Evolutionary conservation across 2,797 vertebrate genomes (phyloP), one percentile per base, ranked within the genome.

Genomic region (Leptodactylus fallax): DNA sequence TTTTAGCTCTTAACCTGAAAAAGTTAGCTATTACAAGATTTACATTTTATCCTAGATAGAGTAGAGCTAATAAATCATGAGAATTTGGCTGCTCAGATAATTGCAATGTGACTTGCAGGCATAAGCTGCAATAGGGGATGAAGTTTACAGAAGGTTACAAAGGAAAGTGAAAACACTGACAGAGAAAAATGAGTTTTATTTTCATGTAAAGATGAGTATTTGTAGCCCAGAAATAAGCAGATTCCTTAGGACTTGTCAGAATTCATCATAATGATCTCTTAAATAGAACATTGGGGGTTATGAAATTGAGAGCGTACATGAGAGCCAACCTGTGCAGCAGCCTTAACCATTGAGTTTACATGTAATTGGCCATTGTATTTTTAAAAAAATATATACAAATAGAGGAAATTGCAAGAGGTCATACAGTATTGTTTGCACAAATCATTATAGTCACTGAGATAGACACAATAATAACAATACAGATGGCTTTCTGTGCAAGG

Each of bases 21-120:
- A 89, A 89, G 84, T 89, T 71, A 82, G 71, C 88, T 89, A 89
- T 95, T 94, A 92, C 89, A 90, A 93, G 91, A 95, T 96, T 95
- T 96, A 94, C 93, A 95, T 95, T 95, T 95, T 93, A 94, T 94
- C 92, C 86, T 8, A 82, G 90, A 91, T 92, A 91, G 91, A 94
- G 94, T 93, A 94, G 95, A 94, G 91, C 93, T 90, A 93, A 94
- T 96, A 94, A 93, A 96, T 96, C 95, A 95, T 89, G 6, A 16
- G 78, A 81, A 92, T 93, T 93, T 93, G 89, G 71, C 89, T 92
- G 88, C 90, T 94, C 85, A 27, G 91, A 94, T 95, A 95, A 96
- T 96, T 95, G 92, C 90, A 90, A 45, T 82, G 88, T 82, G 90
- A 93, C 89, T 85, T 90, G 88, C 80, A 79, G 88, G 78, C 85